Conservation (phyloP, 1,140 invertebrate genomes). For the Adelges cooleyi region DNA sequence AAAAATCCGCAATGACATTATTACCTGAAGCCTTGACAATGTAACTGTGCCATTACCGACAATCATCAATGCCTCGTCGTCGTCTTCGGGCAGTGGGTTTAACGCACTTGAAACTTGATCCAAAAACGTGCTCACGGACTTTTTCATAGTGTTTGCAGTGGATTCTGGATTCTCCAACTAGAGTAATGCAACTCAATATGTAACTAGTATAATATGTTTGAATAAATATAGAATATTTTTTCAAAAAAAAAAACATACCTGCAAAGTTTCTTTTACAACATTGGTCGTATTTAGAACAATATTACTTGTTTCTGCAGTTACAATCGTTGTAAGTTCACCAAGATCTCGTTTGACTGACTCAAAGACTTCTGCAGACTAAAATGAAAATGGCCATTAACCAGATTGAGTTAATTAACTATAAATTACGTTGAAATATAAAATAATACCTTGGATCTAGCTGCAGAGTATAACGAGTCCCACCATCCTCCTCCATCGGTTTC, state of each 20-base stretch:
- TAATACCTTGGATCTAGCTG: conserved; percentile 27
- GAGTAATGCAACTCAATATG: conserved; percentile 29
- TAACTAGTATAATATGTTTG: neutral
- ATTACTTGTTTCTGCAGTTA: conserved; percentile 54
- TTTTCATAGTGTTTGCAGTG: conserved; percentile 54
- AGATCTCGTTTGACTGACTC: conserved; percentile 66
- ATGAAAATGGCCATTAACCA: neutral
- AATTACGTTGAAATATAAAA: neutral
- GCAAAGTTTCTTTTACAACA: conserved; percentile 54
- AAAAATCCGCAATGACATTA: neutral
- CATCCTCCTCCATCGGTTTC: conserved; percentile 4
- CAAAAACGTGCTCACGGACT: conserved; percentile 53
- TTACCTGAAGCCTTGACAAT: conserved; percentile 48
- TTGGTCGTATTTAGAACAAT: conserved; percentile 50
- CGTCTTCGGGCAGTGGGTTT: conserved; percentile 55
- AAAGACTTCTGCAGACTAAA: conserved; percentile 45
- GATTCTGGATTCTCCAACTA: conserved; percentile 56
- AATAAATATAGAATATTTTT: conserved; percentile 6
- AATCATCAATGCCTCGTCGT: conserved; percentile 52
- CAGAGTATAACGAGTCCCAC: conserved; percentile 28
- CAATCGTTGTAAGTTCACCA: conserved; percentile 56
- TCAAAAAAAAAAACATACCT: conserved; percentile 40
- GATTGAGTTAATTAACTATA: neutral
- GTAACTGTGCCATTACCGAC: conserved; percentile 48
- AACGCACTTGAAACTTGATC: conserved; percentile 50